A percentile compares a stretch with the other conserved stretches of the same genome.
These are phyloP conservation scores for Hypanus sabinus DNA, from an alignment of 2,113 vertebrate genomes.

Conservation along the genomic window DNA sequence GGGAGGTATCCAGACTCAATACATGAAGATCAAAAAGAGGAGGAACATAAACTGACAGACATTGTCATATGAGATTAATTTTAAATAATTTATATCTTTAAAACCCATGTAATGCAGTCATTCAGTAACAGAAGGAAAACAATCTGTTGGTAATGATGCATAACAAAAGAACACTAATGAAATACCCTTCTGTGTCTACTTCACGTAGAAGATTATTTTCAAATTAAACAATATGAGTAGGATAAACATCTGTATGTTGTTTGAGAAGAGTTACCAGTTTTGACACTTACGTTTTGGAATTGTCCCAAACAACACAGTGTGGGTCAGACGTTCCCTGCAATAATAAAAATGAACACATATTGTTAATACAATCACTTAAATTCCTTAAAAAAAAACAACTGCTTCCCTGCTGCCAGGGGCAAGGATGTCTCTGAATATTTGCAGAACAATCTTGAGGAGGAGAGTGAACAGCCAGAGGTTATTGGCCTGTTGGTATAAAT, in stretches of 20 bases:
- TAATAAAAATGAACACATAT: not conserved
- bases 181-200: not conserved
- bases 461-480: too few species aligned
- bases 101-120: not conserved
- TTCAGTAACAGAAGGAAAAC: not conserved
- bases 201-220: not conserved
- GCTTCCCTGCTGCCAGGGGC: too few species aligned
- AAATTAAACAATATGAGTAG: not conserved
- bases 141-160: not conserved
- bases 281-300: conserved; percentile 79
- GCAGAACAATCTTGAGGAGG: too few species aligned
- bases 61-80: not conserved
- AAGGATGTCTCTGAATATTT: too few species aligned
- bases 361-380: too few species aligned
- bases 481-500: too few species aligned
- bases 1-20: not conserved
- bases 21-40: not conserved
- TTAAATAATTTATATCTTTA: not conserved
- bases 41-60: not conserved
- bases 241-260: not conserved
- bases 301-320: conserved; percentile 91
- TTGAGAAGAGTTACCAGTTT: not conserved
- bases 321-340: conserved; percentile 84
- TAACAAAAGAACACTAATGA: not conserved
- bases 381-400: too few species aligned